These are phyloP conservation scores for Bombylius discolor DNA, from an alignment of 2,888 invertebrate genomes.

Conservation along the genomic window DNA sequence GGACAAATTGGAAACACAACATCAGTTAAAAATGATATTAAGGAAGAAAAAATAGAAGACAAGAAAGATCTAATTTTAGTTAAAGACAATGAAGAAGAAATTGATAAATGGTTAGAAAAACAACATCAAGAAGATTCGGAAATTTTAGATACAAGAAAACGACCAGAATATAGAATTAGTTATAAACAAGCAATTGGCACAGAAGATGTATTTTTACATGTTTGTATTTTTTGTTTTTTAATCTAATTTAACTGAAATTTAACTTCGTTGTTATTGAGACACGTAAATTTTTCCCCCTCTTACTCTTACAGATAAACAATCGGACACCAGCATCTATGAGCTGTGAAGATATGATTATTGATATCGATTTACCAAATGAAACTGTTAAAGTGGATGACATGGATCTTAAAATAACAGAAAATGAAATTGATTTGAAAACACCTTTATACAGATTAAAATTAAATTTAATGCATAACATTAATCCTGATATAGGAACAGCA, in stretches of 20 bases:
- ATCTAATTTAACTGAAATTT: neutral
- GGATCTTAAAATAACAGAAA: conserved; percentile 52
- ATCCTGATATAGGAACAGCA: conserved; percentile 69
- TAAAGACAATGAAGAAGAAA: conserved; percentile 14
- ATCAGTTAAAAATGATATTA: neutral
- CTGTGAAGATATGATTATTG: conserved; percentile 77
- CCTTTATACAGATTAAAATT: conserved; percentile 56
- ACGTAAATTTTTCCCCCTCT: neutral
- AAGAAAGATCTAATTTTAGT: neutral
- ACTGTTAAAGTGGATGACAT: conserved; percentile 50
- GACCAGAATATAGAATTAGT: conserved; percentile 63
- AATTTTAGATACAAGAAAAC: conserved; percentile 45
- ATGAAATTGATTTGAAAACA: conserved; percentile 49
- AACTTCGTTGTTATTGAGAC: neutral
- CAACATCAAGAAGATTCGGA: conserved; percentile 44
- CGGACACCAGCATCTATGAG: conserved; percentile 67
- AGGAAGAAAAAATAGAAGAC: neutral
- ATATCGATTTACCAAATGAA: conserved; percentile 63
- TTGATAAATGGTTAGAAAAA: conserved; percentile 33
- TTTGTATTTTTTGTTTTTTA: conserved; percentile 21
- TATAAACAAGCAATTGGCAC: conserved; percentile 76
- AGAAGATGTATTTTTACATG: conserved; percentile 76
- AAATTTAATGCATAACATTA: conserved; percentile 66
- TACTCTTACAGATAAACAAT: conserved; percentile 52
- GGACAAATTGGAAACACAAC: neutral